phyloP scores from a whole-genome alignment of 2,797 vertebrate genomes.

The Typhlichthys eigenmanni region DNA sequence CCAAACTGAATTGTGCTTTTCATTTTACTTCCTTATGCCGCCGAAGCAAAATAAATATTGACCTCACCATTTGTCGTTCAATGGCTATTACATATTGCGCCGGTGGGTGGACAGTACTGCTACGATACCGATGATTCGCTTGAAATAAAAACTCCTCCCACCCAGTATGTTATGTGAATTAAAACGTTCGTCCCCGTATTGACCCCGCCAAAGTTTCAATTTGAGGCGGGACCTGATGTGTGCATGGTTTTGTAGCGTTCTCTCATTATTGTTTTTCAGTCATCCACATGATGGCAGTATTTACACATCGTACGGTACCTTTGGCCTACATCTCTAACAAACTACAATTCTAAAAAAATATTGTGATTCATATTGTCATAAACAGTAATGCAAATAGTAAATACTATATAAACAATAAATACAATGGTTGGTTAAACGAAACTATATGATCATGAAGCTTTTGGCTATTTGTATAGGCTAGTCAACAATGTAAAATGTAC shows the following conservation, averaged over 20 bases:
- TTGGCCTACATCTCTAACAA: too few species aligned
- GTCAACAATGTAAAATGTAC: too few species aligned
- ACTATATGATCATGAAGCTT: too few species aligned
- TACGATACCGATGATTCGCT: not conserved
- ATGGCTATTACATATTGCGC: not conserved
- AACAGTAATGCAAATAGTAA: too few species aligned
- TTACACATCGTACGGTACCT: too few species aligned
- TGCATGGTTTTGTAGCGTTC: slow-evolving; percentile 1
- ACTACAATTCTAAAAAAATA: too few species aligned
- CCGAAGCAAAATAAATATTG: slow-evolving; percentile 19
- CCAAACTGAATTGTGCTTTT: too few species aligned
- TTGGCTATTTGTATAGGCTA: too few species aligned
- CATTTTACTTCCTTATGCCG: slow-evolving; percentile 36
- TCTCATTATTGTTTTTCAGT: not conserved
- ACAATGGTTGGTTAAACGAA: not conserved
- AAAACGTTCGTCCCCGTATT: slow-evolving; percentile 9
- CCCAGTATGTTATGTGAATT: fast-evolving
- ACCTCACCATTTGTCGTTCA: slow-evolving; percentile 15
- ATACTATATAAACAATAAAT: not conserved
- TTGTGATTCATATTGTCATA: too few species aligned
- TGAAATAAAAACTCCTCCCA: slow-evolving; percentile 15
- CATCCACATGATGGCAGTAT: not conserved
- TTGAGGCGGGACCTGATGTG: slow-evolving; percentile 60
- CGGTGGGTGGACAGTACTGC: not conserved
- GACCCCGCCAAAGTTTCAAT: slow-evolving; percentile 68